phyloP scores from a whole-genome alignment of 2,888 invertebrate species.

The Dexiosoma caninum region DNA sequence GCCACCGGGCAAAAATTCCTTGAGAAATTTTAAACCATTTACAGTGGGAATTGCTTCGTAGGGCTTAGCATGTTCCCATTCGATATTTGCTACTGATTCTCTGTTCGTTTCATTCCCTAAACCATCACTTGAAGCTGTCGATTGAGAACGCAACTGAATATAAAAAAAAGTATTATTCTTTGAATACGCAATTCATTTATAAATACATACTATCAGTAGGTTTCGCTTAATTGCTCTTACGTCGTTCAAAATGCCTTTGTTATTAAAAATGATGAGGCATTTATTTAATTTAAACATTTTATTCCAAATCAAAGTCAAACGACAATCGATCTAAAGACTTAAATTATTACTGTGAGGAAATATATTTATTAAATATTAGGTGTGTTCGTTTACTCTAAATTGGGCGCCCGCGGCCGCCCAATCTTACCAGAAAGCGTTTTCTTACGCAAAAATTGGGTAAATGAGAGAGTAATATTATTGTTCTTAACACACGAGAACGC shows the following conservation, averaged over 20 bases:
- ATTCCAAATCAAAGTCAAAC: too few relatives aligned
- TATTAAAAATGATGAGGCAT: neutral
- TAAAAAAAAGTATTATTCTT: neutral
- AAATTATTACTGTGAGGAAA: neutral
- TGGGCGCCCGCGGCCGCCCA: too few relatives aligned
- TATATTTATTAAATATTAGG: too few relatives aligned
- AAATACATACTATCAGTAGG: neutral
- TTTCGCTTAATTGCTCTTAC: neutral
- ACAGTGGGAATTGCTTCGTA: neutral
- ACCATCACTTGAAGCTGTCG: neutral
- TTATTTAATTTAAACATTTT: slow-evolving; percentile 43
- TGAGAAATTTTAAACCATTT: too few relatives aligned
- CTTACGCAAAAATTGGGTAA: too few relatives aligned
- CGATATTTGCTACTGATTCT: neutral
- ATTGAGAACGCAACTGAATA: slow-evolving; percentile 24
- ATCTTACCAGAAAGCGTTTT: too few relatives aligned
- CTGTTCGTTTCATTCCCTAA: neutral
- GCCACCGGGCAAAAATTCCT: too few relatives aligned
- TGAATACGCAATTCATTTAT: neutral
- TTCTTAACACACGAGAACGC: too few relatives aligned
- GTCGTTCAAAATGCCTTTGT: neutral
- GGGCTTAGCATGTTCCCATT: too few relatives aligned
- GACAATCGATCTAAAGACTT: neutral
- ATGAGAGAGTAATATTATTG: too few relatives aligned
- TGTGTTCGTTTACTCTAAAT: too few relatives aligned